Evolutionary conservation across 2,113 vertebrate genomes (phyloP), one percentile per base, ranked within the genome.

Genomic region (Malurus cyaneus): DNA sequence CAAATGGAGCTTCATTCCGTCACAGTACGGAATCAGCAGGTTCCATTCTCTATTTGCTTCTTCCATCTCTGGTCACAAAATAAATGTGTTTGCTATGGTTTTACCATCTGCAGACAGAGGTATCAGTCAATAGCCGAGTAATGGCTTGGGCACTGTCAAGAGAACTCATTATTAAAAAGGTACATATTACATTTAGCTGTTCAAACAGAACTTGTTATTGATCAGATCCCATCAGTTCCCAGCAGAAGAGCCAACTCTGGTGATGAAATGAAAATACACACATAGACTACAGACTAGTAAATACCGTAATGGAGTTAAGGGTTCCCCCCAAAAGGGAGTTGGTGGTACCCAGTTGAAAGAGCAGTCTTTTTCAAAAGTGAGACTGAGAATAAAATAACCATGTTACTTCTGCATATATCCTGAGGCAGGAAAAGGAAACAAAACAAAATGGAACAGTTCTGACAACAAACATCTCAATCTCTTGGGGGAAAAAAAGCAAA

Each of bases 81-180:
- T 86, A 94, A 95, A 96, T 86, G 74, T 94, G 66, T 91, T 95
- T 70, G 44, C 60, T 91, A 67, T 82, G 62, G 89, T 77, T 96
- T 96, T 94, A 94, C 89, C 84, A 97, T 96, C 93, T 77, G 69
- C 79, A 95, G 88, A 86, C 50, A 82, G 4, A 86, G 74, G 62
- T 92, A 97, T 95, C 94, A 93, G 88, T 95, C 93, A 94, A 82
- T 47, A 95, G 93, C 39, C 86, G 94, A 53, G 19, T 89, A 94
- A 96, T 47, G 84, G 88, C 84, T 62, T 91, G 86, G 95, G 96
- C 83, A 72, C 92, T 96, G 85, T 70, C 89, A 71, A 94, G 92
- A 96, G 70, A 97, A 94, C 36, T 95, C 78, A 82, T 96, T 94
- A 97, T 96, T 97, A 89, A 97, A 78, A 95, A 92, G 26, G 94